phyloP scores from a whole-genome alignment of 2,113 vertebrate species.

The Eudyptes chrysolophus region DNA sequence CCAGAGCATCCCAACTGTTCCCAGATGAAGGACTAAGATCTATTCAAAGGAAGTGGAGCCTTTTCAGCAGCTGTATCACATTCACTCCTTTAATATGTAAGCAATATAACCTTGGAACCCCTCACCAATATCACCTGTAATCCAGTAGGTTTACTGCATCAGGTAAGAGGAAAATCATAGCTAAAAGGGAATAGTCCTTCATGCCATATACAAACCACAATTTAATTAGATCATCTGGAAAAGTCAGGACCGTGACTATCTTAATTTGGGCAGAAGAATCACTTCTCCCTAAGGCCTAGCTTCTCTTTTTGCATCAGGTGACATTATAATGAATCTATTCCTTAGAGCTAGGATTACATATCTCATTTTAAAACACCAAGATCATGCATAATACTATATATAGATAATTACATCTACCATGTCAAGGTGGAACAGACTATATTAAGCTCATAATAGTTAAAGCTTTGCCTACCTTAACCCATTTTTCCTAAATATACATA shows the following conservation, averaged over 20 bases:
- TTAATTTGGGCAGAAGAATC: not conserved
- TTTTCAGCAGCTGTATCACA: not conserved
- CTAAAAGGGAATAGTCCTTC: not conserved
- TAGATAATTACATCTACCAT: slow-evolving; percentile 41
- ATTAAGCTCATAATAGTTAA: slow-evolving; percentile 16
- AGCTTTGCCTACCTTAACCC: slow-evolving; percentile 13
- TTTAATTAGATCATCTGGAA: not conserved
- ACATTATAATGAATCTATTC: slow-evolving; percentile 30
- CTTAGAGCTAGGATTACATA: slow-evolving; percentile 44
- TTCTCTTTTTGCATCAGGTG: slow-evolving; percentile 7
- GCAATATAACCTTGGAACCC: not conserved
- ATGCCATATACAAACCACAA: not conserved
- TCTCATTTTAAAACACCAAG: slow-evolving; percentile 49
- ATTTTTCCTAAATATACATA: not conserved
- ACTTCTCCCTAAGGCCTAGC: not conserved
- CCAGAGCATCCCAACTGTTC: not conserved
- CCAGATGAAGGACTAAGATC: not conserved
- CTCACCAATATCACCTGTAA: not conserved
- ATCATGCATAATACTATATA: slow-evolving; percentile 48
- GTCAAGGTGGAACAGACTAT: slow-evolving; percentile 1
- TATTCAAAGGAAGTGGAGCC: not conserved
- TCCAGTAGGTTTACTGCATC: not conserved
- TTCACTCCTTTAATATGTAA: not conserved
- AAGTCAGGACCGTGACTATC: not conserved
- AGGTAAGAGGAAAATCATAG: not conserved